phyloP scores from a whole-genome alignment of 2,113 vertebrate species.

The Urocolius indicus region DNA sequence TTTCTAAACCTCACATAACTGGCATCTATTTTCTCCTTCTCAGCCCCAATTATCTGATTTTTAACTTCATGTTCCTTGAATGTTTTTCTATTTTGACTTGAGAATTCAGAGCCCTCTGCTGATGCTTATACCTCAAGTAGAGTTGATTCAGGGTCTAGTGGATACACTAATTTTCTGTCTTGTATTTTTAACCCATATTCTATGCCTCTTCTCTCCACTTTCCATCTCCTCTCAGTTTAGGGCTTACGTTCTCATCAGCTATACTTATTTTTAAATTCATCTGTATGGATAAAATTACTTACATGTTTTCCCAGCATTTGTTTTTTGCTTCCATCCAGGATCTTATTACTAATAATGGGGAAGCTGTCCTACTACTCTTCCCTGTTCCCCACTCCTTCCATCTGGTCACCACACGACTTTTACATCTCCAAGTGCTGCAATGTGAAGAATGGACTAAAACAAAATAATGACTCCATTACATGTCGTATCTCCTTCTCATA shows the following conservation, averaged over 20 bases:
- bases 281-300: background rate
- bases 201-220: background rate
- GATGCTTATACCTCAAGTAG: background rate
- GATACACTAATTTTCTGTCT: background rate
- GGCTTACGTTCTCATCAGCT: background rate
- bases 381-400: background rate
- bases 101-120: background rate
- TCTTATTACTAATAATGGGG: background rate
- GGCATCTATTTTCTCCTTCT: background rate
- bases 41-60: background rate
- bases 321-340: background rate
- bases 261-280: background rate
- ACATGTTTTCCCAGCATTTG: background rate
- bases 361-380: background rate
- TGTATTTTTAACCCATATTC: background rate
- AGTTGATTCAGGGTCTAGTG: background rate
- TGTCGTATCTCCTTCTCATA: conserved; percentile 42
- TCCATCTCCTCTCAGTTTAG: background rate
- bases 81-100: background rate
- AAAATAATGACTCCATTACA: conserved; percentile 64
- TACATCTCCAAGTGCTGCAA: background rate
- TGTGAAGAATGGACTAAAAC: conserved; percentile 45
- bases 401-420: conserved; percentile 51
- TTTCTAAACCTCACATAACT: background rate
- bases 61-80: background rate